Evolutionary conservation across 2,888 invertebrate genomes (phyloP).

Genomic region (Scaptomyza flava): DNA sequence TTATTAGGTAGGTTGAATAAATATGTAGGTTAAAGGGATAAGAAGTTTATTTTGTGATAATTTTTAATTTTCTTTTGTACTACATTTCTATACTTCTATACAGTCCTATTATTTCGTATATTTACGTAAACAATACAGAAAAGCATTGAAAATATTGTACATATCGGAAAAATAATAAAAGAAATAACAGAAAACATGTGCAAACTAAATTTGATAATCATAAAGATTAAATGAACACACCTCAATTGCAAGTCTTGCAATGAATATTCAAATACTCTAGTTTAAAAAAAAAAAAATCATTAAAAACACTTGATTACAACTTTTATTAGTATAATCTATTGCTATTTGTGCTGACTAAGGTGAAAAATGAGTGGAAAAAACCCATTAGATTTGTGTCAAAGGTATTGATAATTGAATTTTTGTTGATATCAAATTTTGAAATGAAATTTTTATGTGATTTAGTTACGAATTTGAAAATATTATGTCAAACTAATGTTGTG

Average conservation of each 20-base stretch:
- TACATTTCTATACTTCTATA: no score
- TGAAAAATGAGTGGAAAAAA: no score
- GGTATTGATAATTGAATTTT: no score
- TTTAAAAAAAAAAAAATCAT: background rate
- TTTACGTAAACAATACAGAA: constrained; percentile 69
- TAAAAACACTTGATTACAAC: background rate
- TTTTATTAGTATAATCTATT: background rate
- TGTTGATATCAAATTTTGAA: no score
- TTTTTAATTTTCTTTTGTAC: no score
- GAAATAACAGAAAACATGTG: constrained; percentile 37
- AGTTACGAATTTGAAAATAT: no score
- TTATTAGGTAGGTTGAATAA: background rate
- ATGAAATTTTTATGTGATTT: no score
- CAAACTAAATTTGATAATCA: constrained; percentile 31
- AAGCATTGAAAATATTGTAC: constrained; percentile 57
- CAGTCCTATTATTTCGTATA: background rate
- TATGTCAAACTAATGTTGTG: no score
- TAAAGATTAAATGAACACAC: constrained; percentile 28
- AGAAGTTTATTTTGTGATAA: no score
- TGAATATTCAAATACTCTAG: constrained; percentile 26
- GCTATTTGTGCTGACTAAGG: no score
- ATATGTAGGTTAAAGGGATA: background rate
- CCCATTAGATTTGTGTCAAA: no score
- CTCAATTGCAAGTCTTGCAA: constrained; percentile 21
- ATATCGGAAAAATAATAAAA: background rate